Conservation (phyloP, 64 coral and sea anemone genomes). For the Pachyseris speciosa region DNA sequence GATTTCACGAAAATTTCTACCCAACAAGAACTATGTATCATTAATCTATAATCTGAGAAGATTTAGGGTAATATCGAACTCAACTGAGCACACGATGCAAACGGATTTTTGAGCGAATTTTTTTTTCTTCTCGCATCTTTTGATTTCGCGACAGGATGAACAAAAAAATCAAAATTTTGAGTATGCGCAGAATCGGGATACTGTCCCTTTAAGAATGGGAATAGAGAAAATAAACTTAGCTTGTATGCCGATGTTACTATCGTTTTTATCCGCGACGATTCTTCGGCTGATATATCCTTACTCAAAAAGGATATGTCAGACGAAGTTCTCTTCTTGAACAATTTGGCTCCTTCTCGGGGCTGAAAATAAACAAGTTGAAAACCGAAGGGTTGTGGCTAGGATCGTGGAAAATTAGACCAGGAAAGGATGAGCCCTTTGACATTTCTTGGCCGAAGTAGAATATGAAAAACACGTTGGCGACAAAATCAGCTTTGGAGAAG, state of each 20-base stretch:
- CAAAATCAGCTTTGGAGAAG: background rate
- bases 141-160: no score
- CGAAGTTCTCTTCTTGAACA: background rate
- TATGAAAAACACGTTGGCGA: background rate
- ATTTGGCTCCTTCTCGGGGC: background rate
- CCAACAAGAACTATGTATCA: no score
- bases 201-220: background rate
- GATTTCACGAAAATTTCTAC: no score
- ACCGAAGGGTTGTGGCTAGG: conserved; percentile 7
- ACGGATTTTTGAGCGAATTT: no score
- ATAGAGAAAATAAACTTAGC: background rate
- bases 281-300: background rate
- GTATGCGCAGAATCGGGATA: no score
- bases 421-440: background rate
- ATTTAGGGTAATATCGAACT: no score
- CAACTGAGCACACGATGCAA: no score
- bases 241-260: conserved; percentile 39
- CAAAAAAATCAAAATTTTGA: no score
- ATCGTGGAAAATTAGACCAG: background rate
- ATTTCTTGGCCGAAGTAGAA: background rate
- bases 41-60: no score
- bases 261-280: conserved; percentile 2
- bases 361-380: conserved; percentile 39
- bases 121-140: no score
- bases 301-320: no score